phyloP scores from a whole-genome alignment of 2,797 vertebrate genomes.

The Protonibea diacanthus region DNA sequence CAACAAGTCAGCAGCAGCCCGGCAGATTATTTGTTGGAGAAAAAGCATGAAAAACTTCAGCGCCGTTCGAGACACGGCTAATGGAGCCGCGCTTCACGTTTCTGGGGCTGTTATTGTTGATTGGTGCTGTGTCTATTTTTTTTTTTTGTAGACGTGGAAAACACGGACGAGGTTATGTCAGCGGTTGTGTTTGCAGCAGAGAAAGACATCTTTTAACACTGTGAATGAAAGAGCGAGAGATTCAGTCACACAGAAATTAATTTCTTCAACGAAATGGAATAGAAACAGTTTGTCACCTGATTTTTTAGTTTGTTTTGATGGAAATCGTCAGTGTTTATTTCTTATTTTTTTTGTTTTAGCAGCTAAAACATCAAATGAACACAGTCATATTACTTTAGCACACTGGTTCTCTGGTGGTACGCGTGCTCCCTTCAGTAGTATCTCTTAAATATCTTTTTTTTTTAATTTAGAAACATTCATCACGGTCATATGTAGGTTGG shows the following conservation, averaged over 20 bases:
- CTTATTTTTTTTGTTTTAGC: no score
- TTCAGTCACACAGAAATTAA: neutral
- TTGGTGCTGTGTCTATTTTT: constrained; percentile 16
- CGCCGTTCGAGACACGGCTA: constrained; percentile 13
- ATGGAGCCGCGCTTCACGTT: constrained; percentile 21
- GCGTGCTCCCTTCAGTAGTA: no score
- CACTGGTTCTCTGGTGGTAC: no score
- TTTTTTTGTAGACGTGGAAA: constrained; percentile 15
- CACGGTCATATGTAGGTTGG: no score
- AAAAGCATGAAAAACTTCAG: constrained; percentile 24
- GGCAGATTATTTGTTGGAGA: constrained; percentile 45
- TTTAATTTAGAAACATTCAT: no score
- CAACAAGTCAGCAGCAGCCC: constrained; percentile 65
- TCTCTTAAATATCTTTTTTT: no score
- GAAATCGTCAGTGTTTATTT: neutral
- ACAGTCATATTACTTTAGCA: neutral
- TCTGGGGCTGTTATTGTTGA: constrained; percentile 1
- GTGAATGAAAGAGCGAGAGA: constrained; percentile 10
- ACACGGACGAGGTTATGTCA: constrained; percentile 2
- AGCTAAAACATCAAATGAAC: neutral
- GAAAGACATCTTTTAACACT: constrained; percentile 15
- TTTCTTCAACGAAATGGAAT: neutral
- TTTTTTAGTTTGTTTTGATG: neutral
- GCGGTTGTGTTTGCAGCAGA: constrained; percentile 12
- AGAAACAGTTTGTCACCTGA: neutral